Evolutionary conservation across 2,797 vertebrate genomes (phyloP).

Genomic region (Squalus acanthias): DNA sequence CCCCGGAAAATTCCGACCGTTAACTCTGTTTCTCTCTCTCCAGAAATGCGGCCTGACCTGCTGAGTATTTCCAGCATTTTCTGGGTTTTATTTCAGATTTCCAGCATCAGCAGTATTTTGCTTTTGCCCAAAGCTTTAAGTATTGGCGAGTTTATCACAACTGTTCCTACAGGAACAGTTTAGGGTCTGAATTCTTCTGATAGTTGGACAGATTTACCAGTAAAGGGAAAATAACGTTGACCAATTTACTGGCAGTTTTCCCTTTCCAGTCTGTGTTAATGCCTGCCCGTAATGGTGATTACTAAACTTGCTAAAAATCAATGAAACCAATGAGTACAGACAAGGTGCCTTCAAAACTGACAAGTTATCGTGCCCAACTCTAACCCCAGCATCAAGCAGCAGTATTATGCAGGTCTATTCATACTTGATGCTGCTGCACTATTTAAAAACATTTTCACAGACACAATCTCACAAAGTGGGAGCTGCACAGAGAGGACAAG

Average conservation of each 20-base stretch:
- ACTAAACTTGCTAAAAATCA: slow-evolving; percentile 11
- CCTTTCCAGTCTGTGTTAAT: slow-evolving; percentile 12
- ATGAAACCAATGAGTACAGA: not conserved
- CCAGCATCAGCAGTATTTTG: too few relatives aligned
- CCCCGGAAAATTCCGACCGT: too few relatives aligned
- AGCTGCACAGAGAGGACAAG: not conserved
- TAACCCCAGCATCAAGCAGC: not conserved
- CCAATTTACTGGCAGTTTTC: slow-evolving; percentile 9
- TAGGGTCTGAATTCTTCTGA: not conserved
- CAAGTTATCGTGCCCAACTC: not conserved
- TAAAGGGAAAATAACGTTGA: not conserved
- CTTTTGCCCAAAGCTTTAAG: not conserved
- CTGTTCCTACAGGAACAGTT: not conserved
- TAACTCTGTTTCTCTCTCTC: too few relatives aligned
- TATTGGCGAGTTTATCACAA: not conserved
- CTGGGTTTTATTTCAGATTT: too few relatives aligned
- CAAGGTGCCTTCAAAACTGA: not conserved
- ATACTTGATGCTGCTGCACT: not conserved
- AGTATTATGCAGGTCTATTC: not conserved
- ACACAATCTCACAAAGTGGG: not conserved
- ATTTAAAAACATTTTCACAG: not conserved
- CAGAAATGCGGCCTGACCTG: too few relatives aligned
- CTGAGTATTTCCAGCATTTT: too few relatives aligned
- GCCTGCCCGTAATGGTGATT: slow-evolving; percentile 25
- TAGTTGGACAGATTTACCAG: not conserved